phyloP scores from a whole-genome alignment of 2,113 vertebrate species.

The Gallinago media region DNA sequence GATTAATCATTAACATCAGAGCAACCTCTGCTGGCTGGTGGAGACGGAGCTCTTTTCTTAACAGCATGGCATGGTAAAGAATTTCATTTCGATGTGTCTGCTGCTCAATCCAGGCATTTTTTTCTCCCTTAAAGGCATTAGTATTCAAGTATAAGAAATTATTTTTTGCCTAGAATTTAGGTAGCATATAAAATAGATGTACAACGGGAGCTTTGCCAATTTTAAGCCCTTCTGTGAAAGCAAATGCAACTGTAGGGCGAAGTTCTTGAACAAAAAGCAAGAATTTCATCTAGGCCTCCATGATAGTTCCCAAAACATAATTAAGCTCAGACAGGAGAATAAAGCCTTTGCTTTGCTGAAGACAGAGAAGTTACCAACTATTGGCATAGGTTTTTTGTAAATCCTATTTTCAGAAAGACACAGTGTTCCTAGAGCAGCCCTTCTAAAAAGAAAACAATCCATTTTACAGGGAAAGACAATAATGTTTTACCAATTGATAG shows the following conservation, averaged over 20 bases:
- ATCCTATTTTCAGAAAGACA: neutral
- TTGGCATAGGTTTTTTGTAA: neutral
- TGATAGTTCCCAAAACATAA: neutral
- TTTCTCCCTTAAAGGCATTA: neutral
- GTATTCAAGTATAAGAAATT: neutral
- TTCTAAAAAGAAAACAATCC: neutral
- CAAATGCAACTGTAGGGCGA: neutral
- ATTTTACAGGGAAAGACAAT: fast-evolving
- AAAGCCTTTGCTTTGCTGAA: neutral
- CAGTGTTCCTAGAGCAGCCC: neutral
- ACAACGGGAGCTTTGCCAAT: neutral
- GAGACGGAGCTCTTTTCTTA: neutral
- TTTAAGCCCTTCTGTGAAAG: neutral
- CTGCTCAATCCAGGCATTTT: neutral
- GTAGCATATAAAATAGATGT: neutral
- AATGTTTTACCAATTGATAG: neutral
- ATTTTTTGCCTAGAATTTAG: conserved; percentile 4
- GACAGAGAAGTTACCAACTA: neutral
- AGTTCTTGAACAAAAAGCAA: neutral
- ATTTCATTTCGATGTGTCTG: neutral
- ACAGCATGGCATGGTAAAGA: fast-evolving
- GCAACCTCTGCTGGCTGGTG: conserved; percentile 44
- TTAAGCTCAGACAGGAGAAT: neutral
- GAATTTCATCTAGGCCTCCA: neutral
- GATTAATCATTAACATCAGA: conserved; percentile 32